A percentile compares a stretch with the other conserved stretches of the same genome.
Conservation (phyloP, 2,888 invertebrate genomes). For the Acleris holmiana region DNA sequence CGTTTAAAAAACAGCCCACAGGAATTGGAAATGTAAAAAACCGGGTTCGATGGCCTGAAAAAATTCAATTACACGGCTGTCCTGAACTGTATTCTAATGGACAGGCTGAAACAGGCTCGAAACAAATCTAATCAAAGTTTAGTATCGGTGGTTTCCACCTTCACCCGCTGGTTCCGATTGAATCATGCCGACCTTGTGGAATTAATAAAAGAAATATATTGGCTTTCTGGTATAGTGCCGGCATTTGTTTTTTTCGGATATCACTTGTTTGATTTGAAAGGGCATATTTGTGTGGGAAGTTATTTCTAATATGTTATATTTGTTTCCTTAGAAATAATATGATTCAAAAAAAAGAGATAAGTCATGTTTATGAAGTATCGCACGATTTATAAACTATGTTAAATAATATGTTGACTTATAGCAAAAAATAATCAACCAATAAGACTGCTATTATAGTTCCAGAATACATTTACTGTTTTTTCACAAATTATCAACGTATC, state of each 20-base stretch:
- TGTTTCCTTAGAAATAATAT: no score
- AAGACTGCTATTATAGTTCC: no score
- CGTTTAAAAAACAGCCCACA: conserved; percentile 24
- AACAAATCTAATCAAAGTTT: conserved; percentile 64
- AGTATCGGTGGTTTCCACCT: conserved; percentile 40
- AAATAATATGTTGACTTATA: no score
- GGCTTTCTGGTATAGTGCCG: conserved; percentile 7
- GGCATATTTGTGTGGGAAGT: background rate
- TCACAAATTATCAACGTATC: no score
- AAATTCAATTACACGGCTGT: conserved; percentile 67
- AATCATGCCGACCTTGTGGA: conserved; percentile 42
- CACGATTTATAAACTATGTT: no score
- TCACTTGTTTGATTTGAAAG: background rate
- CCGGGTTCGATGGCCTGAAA: conserved; percentile 57
- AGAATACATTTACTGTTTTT: no score
- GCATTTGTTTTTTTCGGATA: conserved; percentile 8
- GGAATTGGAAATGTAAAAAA: conserved; percentile 39
- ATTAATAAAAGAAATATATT: conserved; percentile 35
- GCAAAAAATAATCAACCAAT: no score
- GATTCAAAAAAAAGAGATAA: background rate
- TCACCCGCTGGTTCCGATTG: conserved; percentile 39
- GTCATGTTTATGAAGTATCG: background rate
- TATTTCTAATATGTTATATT: background rate
- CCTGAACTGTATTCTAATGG: conserved; percentile 63
- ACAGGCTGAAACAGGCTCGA: conserved; percentile 41